Conservation (phyloP, 1,140 invertebrate genomes). For the Vollenhovia emeryi region DNA sequence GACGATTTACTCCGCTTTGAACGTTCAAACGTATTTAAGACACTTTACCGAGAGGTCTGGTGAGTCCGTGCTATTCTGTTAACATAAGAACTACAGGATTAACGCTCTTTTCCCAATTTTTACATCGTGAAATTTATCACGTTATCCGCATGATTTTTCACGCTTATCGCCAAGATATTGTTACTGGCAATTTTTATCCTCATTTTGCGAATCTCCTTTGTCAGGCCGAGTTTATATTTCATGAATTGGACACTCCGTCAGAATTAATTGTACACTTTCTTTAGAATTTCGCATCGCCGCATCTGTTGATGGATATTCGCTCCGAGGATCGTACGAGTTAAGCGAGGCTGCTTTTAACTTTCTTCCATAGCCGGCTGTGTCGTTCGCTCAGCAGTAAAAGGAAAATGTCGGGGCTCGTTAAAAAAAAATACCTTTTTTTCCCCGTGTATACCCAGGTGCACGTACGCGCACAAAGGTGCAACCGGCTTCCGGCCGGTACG, state of each 20-base stretch:
- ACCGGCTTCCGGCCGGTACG: slow-evolving; percentile 26
- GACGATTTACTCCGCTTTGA: background rate
- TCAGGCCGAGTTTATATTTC: background rate
- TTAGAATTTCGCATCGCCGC: background rate
- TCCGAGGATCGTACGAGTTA: slow-evolving; percentile 5
- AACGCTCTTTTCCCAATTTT: background rate
- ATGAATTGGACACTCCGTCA: background rate
- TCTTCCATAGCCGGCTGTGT: slow-evolving; percentile 29
- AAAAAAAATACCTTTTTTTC: slow-evolving; percentile 62
- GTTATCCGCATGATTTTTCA: background rate
- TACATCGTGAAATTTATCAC: background rate
- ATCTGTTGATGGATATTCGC: slow-evolving; percentile 17
- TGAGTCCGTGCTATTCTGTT: background rate
- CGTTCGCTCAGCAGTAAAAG: slow-evolving; percentile 67
- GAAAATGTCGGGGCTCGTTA: slow-evolving; percentile 68
- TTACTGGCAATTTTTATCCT: background rate
- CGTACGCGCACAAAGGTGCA: slow-evolving; percentile 47
- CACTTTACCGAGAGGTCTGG: background rate
- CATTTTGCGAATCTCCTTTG: no score
- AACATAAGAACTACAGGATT: background rate
- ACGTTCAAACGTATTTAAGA: background rate
- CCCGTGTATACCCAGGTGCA: slow-evolving; percentile 40
- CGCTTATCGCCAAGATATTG: background rate
- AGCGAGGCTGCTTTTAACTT: slow-evolving; percentile 65
- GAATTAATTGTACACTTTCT: slow-evolving; percentile 36